Evolutionary conservation across 1,140 invertebrate genomes (phyloP), one percentile per base, ranked within the genome.

Genomic region (Reticulitermes speratus): DNA sequence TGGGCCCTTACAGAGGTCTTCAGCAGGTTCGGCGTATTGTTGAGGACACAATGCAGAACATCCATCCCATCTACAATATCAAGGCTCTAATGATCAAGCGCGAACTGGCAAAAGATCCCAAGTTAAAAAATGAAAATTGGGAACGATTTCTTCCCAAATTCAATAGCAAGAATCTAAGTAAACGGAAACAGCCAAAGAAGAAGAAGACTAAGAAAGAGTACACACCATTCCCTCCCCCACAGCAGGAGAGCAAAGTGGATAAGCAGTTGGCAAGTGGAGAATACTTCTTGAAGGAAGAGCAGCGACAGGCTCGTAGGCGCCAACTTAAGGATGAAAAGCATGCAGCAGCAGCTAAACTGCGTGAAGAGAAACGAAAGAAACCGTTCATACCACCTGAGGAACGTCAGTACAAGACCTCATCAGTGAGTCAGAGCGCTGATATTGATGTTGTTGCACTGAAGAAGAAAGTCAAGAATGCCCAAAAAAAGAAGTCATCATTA

Each of bases 51-150:
- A 99, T 99, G 98, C 98, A 98, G 89, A 99, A 99, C 90, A 95
- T 99, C 87, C 99, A 99, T 93, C 99, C 99, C n/a, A 98, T 99
- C 90, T 99, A 99, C 90, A 99, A 99, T 89, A 98, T 99, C 0
- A 99, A 99, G 92, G 96, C 97, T 30, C 91, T 99, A 21, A 99
- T 99, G 98, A 99, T 99, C 83, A 99, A 99, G 91, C 93, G 95
- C 89, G 98, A 99, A 92, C 91, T 99, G 44, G 95, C 96, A 87
- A 99, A 97, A 90, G 97, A 99, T 93, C 95, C 97, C 0, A 95
- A 96, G 89, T 90, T 99, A 44, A 97, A 96, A 90, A 96, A 98
- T 92, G 97, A 99, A 92, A 98, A 96, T 90, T 99, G 99, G 99
- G 97, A 98, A 65, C 93, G 98, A 87, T 99, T 99, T 91, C 90